A percentile compares a stretch with the other conserved stretches of the same genome.
These are phyloP conservation scores for Acromyrmex echinatior DNA, from an alignment of 1,140 invertebrate species.

Conservation along the genomic window DNA sequence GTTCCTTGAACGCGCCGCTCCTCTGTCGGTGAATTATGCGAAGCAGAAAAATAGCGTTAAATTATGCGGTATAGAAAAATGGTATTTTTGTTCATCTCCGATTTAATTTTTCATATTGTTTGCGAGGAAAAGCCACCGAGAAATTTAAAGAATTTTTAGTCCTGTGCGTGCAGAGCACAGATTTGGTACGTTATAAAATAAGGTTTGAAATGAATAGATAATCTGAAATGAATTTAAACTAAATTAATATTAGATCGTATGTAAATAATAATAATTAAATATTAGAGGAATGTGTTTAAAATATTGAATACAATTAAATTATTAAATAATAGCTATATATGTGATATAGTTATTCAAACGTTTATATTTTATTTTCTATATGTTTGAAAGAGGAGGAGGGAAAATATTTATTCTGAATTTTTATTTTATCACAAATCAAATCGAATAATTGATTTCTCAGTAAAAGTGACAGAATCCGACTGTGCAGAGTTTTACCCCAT, in stretches of 20 bases:
- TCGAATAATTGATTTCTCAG: background rate
- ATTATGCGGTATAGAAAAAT: slow-evolving; percentile 55
- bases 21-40: slow-evolving; percentile 61
- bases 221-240: background rate
- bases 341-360: background rate
- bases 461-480: slow-evolving; percentile 37
- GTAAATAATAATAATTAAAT: background rate
- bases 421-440: background rate
- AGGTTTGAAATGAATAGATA: background rate
- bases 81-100: background rate
- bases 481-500: slow-evolving; percentile 7
- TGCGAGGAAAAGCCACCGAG: slow-evolving; percentile 8
- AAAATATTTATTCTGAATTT: slow-evolving; percentile 3
- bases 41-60: slow-evolving; percentile 61
- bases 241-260: no score
- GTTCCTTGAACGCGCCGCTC: slow-evolving; percentile 62
- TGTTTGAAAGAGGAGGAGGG: background rate
- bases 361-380: background rate
- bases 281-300: background rate
- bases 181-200: background rate
- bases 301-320: background rate
- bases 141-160: background rate
- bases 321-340: background rate
- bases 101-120: background rate
- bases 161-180: background rate